Evolutionary conservation across 1,140 invertebrate genomes (phyloP).

Genomic region (Saccostrea cuccullata): DNA sequence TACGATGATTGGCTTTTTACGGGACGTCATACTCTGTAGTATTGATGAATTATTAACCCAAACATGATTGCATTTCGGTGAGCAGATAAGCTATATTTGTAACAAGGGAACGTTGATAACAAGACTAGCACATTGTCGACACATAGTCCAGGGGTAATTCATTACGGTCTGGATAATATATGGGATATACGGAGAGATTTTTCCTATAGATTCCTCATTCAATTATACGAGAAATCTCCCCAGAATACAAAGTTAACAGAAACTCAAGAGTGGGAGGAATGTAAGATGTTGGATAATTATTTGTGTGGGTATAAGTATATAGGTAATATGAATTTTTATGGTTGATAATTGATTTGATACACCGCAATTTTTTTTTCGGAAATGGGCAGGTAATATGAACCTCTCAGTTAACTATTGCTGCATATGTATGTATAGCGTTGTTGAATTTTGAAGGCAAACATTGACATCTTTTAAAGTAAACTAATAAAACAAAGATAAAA

Average conservation of each 20-base stretch:
- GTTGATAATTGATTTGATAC: no score
- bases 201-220: not conserved
- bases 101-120: conserved; percentile 21
- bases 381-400: no score
- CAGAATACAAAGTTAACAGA: not conserved
- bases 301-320: no score
- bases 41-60: conserved; percentile 15
- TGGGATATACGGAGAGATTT: conserved; percentile 13
- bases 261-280: not conserved
- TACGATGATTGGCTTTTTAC: conserved; percentile 35
- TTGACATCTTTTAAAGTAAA: no score
- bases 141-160: not conserved
- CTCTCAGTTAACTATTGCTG: no score
- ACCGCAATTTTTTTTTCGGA: no score
- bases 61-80: conserved; percentile 23
- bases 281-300: no score
- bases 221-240: not conserved
- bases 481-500: no score
- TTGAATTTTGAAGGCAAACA: no score
- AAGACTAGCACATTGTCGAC: not conserved
- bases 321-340: no score
- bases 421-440: no score
- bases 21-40: not conserved
- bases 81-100: conserved; percentile 10
- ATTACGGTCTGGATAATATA: not conserved